These are phyloP conservation scores for Coelopa pilipes DNA, from an alignment of 2,888 invertebrate species.

Conservation along the genomic window DNA sequence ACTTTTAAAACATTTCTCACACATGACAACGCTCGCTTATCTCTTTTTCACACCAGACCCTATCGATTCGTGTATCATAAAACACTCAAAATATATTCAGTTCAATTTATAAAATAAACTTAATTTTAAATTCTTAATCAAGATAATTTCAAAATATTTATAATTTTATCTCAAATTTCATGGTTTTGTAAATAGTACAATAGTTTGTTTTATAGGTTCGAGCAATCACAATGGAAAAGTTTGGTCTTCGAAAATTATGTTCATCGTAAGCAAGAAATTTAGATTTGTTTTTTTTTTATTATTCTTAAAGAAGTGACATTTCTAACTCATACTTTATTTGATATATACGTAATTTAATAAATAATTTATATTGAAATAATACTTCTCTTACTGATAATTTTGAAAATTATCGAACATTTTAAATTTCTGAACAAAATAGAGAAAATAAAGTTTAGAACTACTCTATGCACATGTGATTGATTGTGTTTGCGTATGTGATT, in stretches of 20 bases:
- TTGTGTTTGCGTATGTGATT: no score
- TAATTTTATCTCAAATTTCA: background rate
- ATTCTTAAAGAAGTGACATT: no score
- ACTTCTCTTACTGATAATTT: background rate
- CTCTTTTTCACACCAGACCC: background rate
- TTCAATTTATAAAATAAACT: conserved; percentile 1
- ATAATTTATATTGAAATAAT: background rate
- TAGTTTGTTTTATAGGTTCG: background rate
- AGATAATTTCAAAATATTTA: background rate
- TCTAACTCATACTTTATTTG: background rate
- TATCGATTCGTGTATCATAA: background rate
- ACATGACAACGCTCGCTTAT: background rate
- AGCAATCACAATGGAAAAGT: background rate
- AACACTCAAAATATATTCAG: background rate
- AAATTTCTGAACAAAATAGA: no score
- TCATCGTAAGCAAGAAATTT: background rate
- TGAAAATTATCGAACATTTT: no score
- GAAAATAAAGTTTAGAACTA: no score
- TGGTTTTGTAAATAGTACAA: background rate
- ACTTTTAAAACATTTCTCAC: background rate
- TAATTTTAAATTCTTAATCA: background rate
- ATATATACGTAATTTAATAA: background rate
- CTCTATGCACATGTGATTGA: no score
- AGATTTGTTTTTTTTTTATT: background rate
- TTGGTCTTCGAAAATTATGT: background rate